Evolutionary conservation across 2,113 vertebrate genomes (phyloP), one percentile per base, ranked within the genome.

Genomic region (Heloderma charlesbogerti): DNA sequence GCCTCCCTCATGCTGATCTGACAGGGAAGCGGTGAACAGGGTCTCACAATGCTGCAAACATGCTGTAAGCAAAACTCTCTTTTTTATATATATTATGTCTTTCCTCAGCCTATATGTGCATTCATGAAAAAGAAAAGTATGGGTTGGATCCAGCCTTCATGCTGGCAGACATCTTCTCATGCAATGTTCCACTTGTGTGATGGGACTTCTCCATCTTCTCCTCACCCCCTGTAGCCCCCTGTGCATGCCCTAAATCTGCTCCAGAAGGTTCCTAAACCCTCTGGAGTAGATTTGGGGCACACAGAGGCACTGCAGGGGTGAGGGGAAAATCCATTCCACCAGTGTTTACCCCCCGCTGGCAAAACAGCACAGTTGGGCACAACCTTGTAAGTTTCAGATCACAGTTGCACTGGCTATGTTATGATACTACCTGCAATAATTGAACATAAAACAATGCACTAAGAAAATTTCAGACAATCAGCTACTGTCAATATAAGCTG

Each of bases 111-210:
- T 91, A 86, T 88, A 94, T 93, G 91, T 94, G 71, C 91, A 91
- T 94, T 94, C 94, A 86, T 92, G 40, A 92, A 96, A 97, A 97
- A 96, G 91, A 48, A 48, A 48, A 48, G 4, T 57, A 57, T 57
- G 57, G 9, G 15, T 57, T 57, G 57, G 13, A 57, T 57, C 57
- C 15, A 57, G 13, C 57, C 57, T 10, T 57, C 9, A 10, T 57
- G 57, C 57, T 10, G 3, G 57, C 15, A 57, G 57, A 57, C 57
- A 57, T 57, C 57, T 57, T 57, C 57, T 57, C 57, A 57, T 57
- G 57, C 9, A 57, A 57, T 57, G 57, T 57, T 57, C 57, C 57
- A 4, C 57, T 57, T 10, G 10, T 57, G 57, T 57, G 57, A 57
- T 57, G 57, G 57, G 57, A 57, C 57, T 16, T 57, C 57, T 57